Base-by-base conservation (phyloP, 1,140 invertebrate species). In the Agrypnia vestita region DNA sequence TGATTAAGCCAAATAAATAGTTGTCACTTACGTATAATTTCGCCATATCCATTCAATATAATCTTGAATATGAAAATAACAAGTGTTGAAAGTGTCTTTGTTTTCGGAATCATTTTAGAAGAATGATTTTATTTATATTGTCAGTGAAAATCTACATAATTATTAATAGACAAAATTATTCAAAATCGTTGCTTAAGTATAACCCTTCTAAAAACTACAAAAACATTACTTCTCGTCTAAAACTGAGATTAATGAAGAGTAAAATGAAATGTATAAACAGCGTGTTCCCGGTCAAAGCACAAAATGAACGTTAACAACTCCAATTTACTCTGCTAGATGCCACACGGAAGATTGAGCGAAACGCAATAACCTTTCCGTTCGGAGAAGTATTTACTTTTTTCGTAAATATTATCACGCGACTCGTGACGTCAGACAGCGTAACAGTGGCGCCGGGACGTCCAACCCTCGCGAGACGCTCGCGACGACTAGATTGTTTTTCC, bases 401-500 rank as follows among this genome's bases (percentile, higher is more conserved):
- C 77, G 77, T 73, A 64, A 79, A 74, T 73, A 55, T 44, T 75
- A 53, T 47, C 46, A 76, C 76, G 47, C 75, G 76, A 47, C n/a
- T 21, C 15, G 15, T 13, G 46, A 21, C 69, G 69, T 35, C 44
- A 55, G 47, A 44, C 13, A n/a, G 62, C 47, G 17, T 17, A 17
- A 56, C 71, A 59, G 17, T 15, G 11, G 0, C 35, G 3, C 35
- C 74, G n/a, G 25, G 8, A 78, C 76, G 72, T 71, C 78, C 55
- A 43, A 35, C 51, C 67, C 35, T 53, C 82, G 76, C 82, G 82
- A 80, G 74, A 69, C 51, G 73, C 76, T 78, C 82, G 82, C 82
- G 82, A 21, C 79, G 72, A 83, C 82, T 80, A 64, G 64, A 71
- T 80, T 78, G 78, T 78, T 83, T 83, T 83, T 76, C 59, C 82